Percentiles rank a stretch among this genome's conserved stretches.
These are phyloP conservation scores for Helobdella robusta DNA, from an alignment of 2,888 invertebrate species.

Conservation along the genomic window DNA sequence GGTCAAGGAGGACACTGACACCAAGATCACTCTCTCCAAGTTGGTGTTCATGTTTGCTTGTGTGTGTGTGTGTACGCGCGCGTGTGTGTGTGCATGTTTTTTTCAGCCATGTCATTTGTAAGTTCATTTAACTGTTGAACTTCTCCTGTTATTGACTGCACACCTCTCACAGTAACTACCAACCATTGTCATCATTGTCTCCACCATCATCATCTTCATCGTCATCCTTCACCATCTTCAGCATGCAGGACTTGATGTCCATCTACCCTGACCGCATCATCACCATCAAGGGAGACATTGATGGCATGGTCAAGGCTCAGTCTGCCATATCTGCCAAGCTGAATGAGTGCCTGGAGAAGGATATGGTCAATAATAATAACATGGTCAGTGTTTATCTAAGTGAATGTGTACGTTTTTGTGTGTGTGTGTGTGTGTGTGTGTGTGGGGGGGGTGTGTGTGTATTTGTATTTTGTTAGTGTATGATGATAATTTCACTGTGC, in stretches of 20 bases:
- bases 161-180: background rate
- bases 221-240: conserved; percentile 10
- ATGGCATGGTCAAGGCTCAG: conserved; percentile 81
- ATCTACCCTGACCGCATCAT: conserved; percentile 77
- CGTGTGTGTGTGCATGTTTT: background rate
- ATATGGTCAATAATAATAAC: conserved; percentile 16
- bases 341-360: conserved; percentile 65
- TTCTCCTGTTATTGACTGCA: background rate
- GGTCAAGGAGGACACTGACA: conserved; percentile 85
- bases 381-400: background rate
- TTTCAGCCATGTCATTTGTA: background rate
- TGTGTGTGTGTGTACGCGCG: no score
- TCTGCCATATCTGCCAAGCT: conserved; percentile 88
- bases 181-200: no score
- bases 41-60: no score
- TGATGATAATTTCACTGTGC: background rate
- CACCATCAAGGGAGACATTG: conserved; percentile 83
- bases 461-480: background rate
- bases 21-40: conserved; percentile 87
- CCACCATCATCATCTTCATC: no score
- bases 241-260: conserved; percentile 35
- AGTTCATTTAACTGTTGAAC: background rate
- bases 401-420: background rate
- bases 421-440: no score
- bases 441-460: no score